These are phyloP conservation scores for Athalia cordata DNA, from an alignment of 2,888 invertebrate genomes.

Conservation along the genomic window DNA sequence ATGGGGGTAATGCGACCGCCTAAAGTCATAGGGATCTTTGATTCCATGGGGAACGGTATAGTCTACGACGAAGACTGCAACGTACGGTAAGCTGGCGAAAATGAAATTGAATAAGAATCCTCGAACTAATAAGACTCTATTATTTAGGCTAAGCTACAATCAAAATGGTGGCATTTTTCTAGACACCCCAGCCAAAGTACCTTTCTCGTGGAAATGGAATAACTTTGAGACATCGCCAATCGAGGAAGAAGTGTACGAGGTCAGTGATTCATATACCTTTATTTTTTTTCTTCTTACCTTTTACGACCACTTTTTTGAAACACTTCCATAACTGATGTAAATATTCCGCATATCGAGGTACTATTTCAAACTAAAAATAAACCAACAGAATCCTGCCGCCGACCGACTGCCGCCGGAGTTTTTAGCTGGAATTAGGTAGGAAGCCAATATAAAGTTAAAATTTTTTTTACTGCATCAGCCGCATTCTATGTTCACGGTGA, in stretches of 20 bases:
- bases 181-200: constrained; percentile 55
- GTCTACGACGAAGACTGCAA: constrained; percentile 58
- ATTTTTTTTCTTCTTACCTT: too few species aligned
- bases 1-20: constrained; percentile 50
- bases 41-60: constrained; percentile 61
- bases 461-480: constrained; percentile 1
- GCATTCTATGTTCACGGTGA: too few species aligned
- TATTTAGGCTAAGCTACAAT: constrained; percentile 61
- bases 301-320: background rate
- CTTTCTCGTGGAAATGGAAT: constrained; percentile 60
- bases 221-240: constrained; percentile 47
- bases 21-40: constrained; percentile 61
- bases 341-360: background rate
- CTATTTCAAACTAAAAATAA: background rate
- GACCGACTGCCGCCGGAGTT: constrained; percentile 5
- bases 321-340: background rate
- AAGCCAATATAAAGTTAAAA: background rate
- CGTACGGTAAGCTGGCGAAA: constrained; percentile 52
- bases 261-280: constrained; percentile 40
- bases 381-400: constrained; percentile 25
- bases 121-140: constrained; percentile 9
- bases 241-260: constrained; percentile 52
- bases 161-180: constrained; percentile 61
- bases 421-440: background rate
- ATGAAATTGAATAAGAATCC: background rate